Base-by-base conservation (phyloP, 1,140 invertebrate genomes). In the Sinonovacula constricta region DNA sequence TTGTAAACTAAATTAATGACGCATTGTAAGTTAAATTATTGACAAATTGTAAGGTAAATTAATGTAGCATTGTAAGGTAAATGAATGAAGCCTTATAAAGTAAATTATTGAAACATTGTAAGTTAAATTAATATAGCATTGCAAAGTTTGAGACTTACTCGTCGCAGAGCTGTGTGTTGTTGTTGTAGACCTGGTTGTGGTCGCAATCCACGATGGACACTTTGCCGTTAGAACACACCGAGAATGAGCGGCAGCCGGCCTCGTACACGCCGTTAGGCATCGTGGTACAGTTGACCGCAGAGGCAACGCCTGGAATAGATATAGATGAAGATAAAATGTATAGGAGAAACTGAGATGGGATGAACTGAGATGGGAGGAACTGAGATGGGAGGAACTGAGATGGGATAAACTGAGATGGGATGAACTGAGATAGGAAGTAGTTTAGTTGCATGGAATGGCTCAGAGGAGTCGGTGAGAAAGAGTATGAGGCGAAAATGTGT, bases 261-360 rank as follows among this genome's bases (percentile, higher is more conserved):
- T 85, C 82, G 45, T 82, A 83, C 24, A 68, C 63, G 3, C 82
- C 82, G 51, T 85, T 71, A 14, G 69, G 1, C 7, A 71, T 30
- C 0, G 14, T 28, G 0, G 66, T 72, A 70, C 82, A 83, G 51
- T 84, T 77, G 33, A 81, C 74, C 15, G 74, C 74, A 7, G 28
- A 45, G n/a, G 74, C 71, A 56, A 36, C 51, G 3, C 45, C 71
- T 74, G 60, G 34, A 71, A 60, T n/a, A 2, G 31, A 53, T 22
- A 56, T 45, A 45, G n/a, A n/a, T n/a, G n/a, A n/a, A n/a, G n/a
- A n/a, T n/a, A n/a, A n/a, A n/a, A n/a, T n/a, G n/a, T n/a, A n/a
- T n/a, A n/a, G n/a, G n/a, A n/a, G n/a, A n/a, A n/a, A n/a, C n/a
- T n/a, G n/a, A n/a, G n/a, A n/a, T n/a, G n/a, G n/a, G n/a, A n/a